phyloP scores from a whole-genome alignment of 2,113 vertebrate genomes.

The Pseudois nayaur region DNA sequence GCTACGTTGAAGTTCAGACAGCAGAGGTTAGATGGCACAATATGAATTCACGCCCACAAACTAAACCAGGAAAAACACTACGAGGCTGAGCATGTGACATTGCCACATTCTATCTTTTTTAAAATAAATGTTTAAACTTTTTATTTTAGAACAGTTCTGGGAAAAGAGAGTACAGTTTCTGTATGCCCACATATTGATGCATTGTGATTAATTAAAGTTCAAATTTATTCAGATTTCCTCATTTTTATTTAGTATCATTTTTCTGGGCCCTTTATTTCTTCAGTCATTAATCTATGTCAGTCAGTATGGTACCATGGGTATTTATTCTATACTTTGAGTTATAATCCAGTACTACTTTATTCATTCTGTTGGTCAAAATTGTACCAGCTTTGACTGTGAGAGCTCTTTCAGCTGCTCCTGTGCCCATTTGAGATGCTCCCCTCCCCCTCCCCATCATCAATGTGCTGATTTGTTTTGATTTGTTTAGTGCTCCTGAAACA shows the following conservation, averaged over 20 bases:
- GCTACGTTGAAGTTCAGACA: neutral
- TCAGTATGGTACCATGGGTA: neutral
- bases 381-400: neutral
- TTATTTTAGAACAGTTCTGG: neutral
- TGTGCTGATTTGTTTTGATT: neutral
- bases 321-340: neutral
- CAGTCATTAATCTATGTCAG: neutral
- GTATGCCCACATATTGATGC: too few species aligned
- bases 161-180: neutral
- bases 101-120: neutral
- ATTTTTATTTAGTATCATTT: neutral
- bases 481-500: neutral
- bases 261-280: neutral
- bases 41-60: neutral
- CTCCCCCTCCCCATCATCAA: neutral
- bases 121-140: neutral
- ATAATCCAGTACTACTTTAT: neutral
- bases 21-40: neutral
- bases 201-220: neutral
- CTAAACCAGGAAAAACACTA: neutral
- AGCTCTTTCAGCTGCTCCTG: neutral
- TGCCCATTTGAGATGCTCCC: neutral
- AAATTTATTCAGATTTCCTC: neutral
- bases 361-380: neutral
- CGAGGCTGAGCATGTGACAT: neutral